Evolutionary conservation across 2,888 invertebrate species (phyloP), one percentile per base, ranked within the genome.

Genomic region (Arenicola marina): DNA sequence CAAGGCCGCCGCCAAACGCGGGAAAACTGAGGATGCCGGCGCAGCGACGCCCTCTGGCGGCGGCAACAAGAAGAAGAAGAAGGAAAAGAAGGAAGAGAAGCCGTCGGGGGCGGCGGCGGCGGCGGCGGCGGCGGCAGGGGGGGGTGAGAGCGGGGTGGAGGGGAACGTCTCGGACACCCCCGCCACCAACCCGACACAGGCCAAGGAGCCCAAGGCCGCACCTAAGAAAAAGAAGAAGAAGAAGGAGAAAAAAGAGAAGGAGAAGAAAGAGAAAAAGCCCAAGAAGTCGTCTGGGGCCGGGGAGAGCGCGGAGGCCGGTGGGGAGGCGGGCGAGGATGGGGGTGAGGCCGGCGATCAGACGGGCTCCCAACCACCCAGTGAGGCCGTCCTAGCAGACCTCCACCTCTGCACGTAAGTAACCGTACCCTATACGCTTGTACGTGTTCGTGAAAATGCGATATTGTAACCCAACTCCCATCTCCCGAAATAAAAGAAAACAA

Each of bases 91-190:
- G 64, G 63, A 69, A 33, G 67, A 65, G 44, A 69, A 69, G 61
- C 65, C 66, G 46, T 68, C 73, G 59, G 72, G 73, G 54, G 51
- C 34, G 29, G 61, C 32, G 21, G 73, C 73, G 56, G 62, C 66
- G 51, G 70, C 73, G 61, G 75, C 73, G 57, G 63, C 66, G 53
- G 70, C 73, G 62, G 75, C 72, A 38, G 48, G 4, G 4, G 51
- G 38, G 4, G 56, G 59, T 43, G 46, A 61, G 34, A 53, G 46
- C n/a, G 44, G 48, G 44, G 34, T 28, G 57, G 29, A n/a, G 31
- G 46, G 29, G n/a, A 46, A 57, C 1, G 57, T 45, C n/a, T 21
- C 32, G 21, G 29, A 26, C 28, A 29, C 11, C 7, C 54, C 32
- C 7, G 4, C 15, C 11, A 7, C 7, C 21, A 29, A 26, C 15